Percentiles rank a stretch among this genome's conserved stretches.
Evolutionary conservation across 2,113 vertebrate species (phyloP).

Genomic region (Capreolus pygargus): DNA sequence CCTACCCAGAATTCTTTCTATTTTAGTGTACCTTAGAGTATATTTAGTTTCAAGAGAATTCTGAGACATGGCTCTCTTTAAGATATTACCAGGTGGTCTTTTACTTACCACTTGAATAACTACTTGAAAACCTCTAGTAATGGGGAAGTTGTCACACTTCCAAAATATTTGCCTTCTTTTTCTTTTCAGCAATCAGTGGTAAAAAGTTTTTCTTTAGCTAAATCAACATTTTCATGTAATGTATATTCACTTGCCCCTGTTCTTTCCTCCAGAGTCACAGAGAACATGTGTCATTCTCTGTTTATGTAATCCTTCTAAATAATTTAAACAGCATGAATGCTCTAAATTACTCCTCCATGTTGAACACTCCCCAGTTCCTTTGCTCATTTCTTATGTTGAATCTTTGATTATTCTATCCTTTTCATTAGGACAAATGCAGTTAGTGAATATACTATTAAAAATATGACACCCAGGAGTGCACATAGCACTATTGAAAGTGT

Average conservation of each 20-base stretch:
- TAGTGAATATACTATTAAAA: neutral
- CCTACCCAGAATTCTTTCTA: neutral
- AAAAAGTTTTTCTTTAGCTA: neutral
- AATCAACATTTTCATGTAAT: neutral
- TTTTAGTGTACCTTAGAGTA: too few species aligned
- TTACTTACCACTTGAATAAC: neutral
- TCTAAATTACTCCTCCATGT: neutral
- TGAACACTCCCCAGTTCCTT: neutral
- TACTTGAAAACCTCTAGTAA: neutral
- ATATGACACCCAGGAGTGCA: neutral
- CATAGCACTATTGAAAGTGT: neutral
- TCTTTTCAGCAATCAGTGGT: neutral
- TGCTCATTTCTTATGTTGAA: neutral
- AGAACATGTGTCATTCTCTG: neutral
- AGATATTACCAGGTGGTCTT: neutral
- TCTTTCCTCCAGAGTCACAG: neutral
- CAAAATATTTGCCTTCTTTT: neutral
- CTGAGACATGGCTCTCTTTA: neutral
- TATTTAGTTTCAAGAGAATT: neutral
- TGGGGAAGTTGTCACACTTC: neutral
- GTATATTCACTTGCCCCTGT: neutral
- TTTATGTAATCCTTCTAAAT: constrained; percentile 15
- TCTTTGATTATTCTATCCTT: neutral
- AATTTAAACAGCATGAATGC: neutral
- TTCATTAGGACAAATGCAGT: neutral